Conservation (phyloP, 2,797 vertebrate species). For the Hipposideros larvatus region DNA sequence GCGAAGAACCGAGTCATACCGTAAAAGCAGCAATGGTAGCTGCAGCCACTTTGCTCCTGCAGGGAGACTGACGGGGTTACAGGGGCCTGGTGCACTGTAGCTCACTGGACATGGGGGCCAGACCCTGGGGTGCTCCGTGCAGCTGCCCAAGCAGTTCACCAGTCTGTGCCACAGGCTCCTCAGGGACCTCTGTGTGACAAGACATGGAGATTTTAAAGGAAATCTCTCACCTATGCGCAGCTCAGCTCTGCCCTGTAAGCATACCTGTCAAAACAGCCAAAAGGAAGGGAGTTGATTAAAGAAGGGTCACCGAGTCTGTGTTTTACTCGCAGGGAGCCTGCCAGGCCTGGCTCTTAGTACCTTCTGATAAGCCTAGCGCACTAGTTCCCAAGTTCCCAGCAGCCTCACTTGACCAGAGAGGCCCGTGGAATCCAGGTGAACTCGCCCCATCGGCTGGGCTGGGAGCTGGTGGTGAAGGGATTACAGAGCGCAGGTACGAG, state of each 20-base stretch:
- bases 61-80: neutral
- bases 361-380: neutral
- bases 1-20: neutral
- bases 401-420: neutral
- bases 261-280: neutral
- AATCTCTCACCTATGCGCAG: neutral
- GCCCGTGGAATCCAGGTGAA: neutral
- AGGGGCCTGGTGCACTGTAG: too few relatives aligned
- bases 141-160: neutral
- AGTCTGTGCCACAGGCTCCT: neutral
- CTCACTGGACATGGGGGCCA: neutral
- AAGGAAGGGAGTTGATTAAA: neutral
- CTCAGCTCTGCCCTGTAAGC: neutral
- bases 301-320: neutral
- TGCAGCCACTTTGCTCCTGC: neutral
- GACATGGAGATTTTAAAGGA: neutral
- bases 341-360: neutral
- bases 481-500: neutral
- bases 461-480: neutral
- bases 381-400: neutral
- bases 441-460: neutral
- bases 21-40: neutral
- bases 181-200: conserved; percentile 1
- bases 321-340: neutral
- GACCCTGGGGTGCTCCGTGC: neutral